Conservation (phyloP, 1,140 invertebrate species). For the Aphis gossypii region DNA sequence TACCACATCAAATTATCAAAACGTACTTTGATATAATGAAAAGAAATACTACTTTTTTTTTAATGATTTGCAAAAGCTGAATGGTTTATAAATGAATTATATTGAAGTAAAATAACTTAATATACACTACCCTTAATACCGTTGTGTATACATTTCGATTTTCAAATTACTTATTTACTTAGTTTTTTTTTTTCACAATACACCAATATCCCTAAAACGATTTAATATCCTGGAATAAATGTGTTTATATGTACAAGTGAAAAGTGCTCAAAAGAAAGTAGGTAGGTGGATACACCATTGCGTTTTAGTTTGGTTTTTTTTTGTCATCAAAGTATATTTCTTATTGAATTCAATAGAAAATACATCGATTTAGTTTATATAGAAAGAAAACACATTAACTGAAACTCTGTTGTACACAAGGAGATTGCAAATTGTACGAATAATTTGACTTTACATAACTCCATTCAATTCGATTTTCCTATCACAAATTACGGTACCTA, state of each 20-base stretch:
- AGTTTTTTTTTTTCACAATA: not conserved
- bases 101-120: not conserved
- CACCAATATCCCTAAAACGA: not conserved
- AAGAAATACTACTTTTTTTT: not conserved
- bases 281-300: not conserved
- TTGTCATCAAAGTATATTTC: not conserved
- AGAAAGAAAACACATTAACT: not conserved
- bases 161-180: not conserved
- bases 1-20: not conserved
- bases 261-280: not conserved
- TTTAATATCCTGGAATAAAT: not conserved
- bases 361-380: not conserved
- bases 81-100: not conserved
- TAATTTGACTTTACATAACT: constrained; percentile 11
- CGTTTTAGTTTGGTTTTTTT: not conserved
- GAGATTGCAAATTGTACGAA: not conserved
- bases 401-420: not conserved
- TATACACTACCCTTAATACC: not conserved
- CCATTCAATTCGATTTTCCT: not conserved
- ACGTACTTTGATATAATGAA: not conserved
- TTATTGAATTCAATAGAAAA: not conserved
- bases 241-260: not conserved
- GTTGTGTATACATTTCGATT: not conserved
- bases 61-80: not conserved
- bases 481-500: not conserved